These are phyloP conservation scores for Oryctes rhinoceros DNA, from an alignment of 1,140 invertebrate species.

Conservation along the genomic window DNA sequence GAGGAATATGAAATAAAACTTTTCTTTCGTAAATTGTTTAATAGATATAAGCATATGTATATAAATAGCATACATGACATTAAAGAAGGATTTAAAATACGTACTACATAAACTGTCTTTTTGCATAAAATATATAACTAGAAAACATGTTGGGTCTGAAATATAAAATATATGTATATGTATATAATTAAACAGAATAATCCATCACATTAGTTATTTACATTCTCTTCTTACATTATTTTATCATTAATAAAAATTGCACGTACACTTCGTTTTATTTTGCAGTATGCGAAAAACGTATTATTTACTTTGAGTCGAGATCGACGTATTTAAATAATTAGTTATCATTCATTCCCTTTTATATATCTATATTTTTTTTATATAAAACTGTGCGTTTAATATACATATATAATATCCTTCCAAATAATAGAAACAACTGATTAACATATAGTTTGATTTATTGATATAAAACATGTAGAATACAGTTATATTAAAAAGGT, in stretches of 20 bases:
- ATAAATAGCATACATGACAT: constrained; percentile 21
- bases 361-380: background rate
- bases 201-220: background rate
- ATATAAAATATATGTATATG: background rate
- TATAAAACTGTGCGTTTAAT: constrained; percentile 28
- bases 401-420: background rate
- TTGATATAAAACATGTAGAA: constrained; percentile 40
- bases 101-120: background rate
- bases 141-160: background rate
- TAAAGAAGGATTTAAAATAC: background rate
- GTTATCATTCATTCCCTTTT: background rate
- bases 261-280: background rate
- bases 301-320: background rate
- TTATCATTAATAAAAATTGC: background rate
- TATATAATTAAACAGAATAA: background rate
- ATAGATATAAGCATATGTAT: constrained; percentile 30
- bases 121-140: background rate
- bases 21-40: constrained; percentile 18
- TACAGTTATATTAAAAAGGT: constrained; percentile 41
- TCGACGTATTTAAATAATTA: background rate
- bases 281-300: background rate
- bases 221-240: background rate
- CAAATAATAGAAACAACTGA: constrained; percentile 27
- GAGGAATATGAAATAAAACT: background rate
- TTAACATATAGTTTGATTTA: constrained; percentile 36